Conservation (phyloP, 2,797 vertebrate species). For the Phrynocephalus vlangalii region DNA sequence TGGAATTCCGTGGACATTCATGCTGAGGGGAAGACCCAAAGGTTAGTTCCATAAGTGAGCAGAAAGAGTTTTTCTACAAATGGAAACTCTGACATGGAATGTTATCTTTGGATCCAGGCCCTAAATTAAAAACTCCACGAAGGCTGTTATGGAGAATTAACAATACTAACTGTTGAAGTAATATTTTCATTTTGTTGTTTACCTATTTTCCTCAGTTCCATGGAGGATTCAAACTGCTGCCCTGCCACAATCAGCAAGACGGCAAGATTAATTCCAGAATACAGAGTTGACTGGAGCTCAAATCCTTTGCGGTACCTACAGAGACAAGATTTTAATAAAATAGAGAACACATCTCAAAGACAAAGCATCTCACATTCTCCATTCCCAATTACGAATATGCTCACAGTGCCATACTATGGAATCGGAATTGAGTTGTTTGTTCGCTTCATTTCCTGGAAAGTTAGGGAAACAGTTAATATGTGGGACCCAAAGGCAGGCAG, state of each 20-base stretch:
- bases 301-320: conserved; percentile 95
- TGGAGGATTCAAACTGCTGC: conserved; percentile 94
- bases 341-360: not conserved
- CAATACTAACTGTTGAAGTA: not conserved
- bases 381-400: not conserved
- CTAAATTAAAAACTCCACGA: not conserved
- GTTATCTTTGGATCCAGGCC: not conserved
- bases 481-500: not conserved
- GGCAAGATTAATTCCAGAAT: conserved; percentile 94
- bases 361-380: conserved; percentile 1
- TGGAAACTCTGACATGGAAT: not conserved
- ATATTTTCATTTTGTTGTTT: conserved; percentile 47
- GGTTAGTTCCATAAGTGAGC: not conserved
- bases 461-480: not conserved
- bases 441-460: not conserved
- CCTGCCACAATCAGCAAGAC: conserved; percentile 92
- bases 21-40: not conserved
- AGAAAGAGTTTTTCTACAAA: not conserved
- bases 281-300: conserved; percentile 93
- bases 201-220: conserved; percentile 97
- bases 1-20: not conserved
- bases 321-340: conserved; percentile 46
- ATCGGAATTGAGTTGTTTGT: not conserved
- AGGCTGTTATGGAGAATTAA: not conserved
- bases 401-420: not conserved